These are phyloP conservation scores for Ametastegia equiseti DNA, from an alignment of 2,888 invertebrate species.

Conservation along the genomic window DNA sequence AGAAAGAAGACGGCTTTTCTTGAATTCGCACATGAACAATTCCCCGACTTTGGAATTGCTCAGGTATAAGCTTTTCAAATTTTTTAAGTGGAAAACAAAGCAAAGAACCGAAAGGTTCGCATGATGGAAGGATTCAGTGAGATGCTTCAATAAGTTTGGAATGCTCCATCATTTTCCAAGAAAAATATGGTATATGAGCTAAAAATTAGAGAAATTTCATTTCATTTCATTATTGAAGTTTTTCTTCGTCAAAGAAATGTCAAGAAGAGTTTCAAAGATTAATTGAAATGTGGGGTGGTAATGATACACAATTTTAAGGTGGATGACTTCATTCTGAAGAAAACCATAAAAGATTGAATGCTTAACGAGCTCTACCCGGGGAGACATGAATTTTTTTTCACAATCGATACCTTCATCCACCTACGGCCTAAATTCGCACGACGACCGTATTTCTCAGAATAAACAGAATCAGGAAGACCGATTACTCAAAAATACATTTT, in stretches of 20 bases:
- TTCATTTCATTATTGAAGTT: background rate
- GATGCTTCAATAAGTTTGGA: conserved; percentile 78
- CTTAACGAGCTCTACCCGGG: no score
- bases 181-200: conserved; percentile 75
- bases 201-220: conserved; percentile 4
- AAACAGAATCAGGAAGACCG: no score
- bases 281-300: background rate
- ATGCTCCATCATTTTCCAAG: conserved; percentile 77
- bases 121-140: conserved; percentile 79
- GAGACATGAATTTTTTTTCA: no score
- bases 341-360: no score
- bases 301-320: background rate
- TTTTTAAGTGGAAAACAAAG: conserved; percentile 72
- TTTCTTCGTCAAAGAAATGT: background rate
- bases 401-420: no score
- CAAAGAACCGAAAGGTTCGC: conserved; percentile 76
- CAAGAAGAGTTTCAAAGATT: background rate
- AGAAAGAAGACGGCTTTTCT: conserved; percentile 77
- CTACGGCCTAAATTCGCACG: no score
- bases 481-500: no score
- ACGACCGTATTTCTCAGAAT: no score
- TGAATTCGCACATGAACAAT: conserved; percentile 51
- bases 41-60: conserved; percentile 51
- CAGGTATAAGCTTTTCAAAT: conserved; percentile 48
- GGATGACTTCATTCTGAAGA: background rate